phyloP scores from a whole-genome alignment of 1,140 invertebrate genomes.

The Potamilus streckersoni region DNA sequence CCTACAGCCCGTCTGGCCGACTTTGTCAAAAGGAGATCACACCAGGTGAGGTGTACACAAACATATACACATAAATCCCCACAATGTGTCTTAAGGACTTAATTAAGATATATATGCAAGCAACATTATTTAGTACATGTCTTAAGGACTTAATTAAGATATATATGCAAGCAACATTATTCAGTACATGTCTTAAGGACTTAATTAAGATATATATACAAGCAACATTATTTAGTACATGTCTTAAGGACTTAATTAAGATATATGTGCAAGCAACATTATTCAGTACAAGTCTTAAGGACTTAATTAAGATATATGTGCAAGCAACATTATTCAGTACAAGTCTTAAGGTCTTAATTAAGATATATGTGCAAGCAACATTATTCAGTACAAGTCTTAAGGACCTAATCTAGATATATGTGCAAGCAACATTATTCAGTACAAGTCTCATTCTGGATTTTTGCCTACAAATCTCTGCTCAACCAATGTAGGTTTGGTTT shows the following conservation, averaged over 20 bases:
- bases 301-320: too few species aligned
- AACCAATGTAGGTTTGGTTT: too few species aligned
- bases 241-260: too few species aligned
- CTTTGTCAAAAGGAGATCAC: slow-evolving; percentile 59
- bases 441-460: not conserved
- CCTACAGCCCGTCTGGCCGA: slow-evolving; percentile 54
- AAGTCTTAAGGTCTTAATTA: not conserved
- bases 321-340: too few species aligned
- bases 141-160: not conserved
- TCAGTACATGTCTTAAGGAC: not conserved
- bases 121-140: too few species aligned
- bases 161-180: not conserved
- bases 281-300: too few species aligned
- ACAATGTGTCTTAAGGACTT: not conserved
- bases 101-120: not conserved
- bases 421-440: not conserved
- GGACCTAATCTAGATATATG: not conserved
- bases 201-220: not conserved
- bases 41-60: slow-evolving; percentile 23
- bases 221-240: too few species aligned
- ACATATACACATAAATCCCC: not conserved
- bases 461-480: too few species aligned
- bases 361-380: too few species aligned
- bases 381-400: too few species aligned
- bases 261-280: too few species aligned